Evolutionary conservation across 2,888 invertebrate species (phyloP).

Genomic region (Andrena minutula): DNA sequence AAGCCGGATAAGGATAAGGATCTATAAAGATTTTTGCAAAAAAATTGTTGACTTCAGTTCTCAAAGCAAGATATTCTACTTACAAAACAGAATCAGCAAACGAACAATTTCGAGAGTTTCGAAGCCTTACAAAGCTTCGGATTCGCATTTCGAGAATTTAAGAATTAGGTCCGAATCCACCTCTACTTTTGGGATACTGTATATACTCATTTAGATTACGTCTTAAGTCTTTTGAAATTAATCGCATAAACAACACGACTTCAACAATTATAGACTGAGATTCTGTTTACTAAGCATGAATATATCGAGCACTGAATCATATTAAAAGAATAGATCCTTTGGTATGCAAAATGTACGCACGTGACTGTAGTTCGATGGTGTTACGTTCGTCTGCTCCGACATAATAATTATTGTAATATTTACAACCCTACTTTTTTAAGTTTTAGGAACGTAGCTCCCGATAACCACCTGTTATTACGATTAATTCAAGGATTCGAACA

Average conservation of each 20-base stretch:
- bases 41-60: no score
- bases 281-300: background rate
- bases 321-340: background rate
- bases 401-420: conserved; percentile 26
- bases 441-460: background rate
- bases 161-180: no score
- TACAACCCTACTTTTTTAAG: conserved; percentile 4
- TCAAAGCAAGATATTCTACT: no score
- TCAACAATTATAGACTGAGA: background rate
- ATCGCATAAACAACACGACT: background rate
- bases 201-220: background rate
- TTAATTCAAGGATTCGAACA: background rate
- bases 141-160: no score
- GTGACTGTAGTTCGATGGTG: background rate
- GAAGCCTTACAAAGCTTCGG: no score
- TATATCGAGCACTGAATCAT: background rate
- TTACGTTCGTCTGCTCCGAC: background rate
- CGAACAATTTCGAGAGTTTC: no score
- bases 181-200: background rate
- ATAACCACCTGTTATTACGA: conserved; percentile 21
- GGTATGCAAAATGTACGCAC: conserved; percentile 37
- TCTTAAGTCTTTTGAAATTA: background rate
- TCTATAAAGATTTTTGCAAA: no score
- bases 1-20: no score
- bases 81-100: no score